Conservation (phyloP, 2,797 vertebrate genomes). For the Agapornis canus region DNA sequence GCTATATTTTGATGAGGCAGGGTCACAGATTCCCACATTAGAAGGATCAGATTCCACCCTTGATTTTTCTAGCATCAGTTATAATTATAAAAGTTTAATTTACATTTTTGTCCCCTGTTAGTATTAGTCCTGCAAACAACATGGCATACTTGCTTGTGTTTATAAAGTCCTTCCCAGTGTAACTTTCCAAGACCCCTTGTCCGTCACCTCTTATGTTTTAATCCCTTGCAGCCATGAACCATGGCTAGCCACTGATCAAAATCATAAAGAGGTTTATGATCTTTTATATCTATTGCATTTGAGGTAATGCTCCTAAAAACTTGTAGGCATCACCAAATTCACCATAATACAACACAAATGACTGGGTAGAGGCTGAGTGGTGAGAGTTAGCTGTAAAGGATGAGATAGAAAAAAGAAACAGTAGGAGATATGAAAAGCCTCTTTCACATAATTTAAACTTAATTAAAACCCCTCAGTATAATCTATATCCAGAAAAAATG, state of each 20-base stretch:
- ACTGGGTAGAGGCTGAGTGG: background rate
- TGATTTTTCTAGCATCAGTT: background rate
- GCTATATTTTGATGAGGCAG: background rate
- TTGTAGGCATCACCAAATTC: background rate
- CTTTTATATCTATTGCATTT: background rate
- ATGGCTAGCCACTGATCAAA: background rate
- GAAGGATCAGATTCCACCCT: background rate
- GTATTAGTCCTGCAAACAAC: background rate
- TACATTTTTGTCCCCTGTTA: background rate
- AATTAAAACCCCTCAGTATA: constrained; percentile 52
- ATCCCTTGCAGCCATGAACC: background rate
- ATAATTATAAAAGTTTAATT: background rate
- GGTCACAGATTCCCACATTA: background rate
- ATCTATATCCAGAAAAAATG: constrained; percentile 21
- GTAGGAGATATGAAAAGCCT: background rate
- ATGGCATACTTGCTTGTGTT: background rate
- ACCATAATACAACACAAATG: background rate
- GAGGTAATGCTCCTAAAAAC: background rate
- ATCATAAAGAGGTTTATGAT: background rate
- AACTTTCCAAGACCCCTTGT: background rate
- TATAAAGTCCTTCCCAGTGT: background rate
- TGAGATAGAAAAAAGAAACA: background rate
- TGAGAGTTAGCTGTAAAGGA: background rate
- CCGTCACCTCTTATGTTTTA: background rate
- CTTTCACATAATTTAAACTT: constrained; percentile 57